A percentile compares a stretch with the other conserved stretches of the same genome.
Conservation (phyloP, 2,113 vertebrate genomes). For the Paramormyrops kingsleyae region DNA sequence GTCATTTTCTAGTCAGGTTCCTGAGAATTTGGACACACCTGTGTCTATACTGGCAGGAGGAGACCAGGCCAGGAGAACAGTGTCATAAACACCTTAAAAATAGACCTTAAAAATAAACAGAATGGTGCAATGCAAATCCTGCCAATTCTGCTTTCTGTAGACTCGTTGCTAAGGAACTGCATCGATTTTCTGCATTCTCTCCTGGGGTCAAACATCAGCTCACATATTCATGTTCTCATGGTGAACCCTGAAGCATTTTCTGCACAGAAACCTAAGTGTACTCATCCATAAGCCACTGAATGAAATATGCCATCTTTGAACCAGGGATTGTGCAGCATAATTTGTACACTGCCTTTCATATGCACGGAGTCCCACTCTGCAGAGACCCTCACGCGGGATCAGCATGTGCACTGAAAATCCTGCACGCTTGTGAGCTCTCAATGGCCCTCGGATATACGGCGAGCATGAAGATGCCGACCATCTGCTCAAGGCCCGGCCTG, state of each 20-base stretch:
- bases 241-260: neutral
- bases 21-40: neutral
- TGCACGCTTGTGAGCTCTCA: neutral
- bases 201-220: neutral
- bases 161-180: neutral
- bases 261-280: neutral
- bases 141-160: neutral
- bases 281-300: neutral
- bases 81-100: neutral
- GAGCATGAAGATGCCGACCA: neutral
- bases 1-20: neutral
- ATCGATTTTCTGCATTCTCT: neutral
- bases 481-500: neutral
- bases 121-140: neutral
- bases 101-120: neutral
- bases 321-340: neutral
- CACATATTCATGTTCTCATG: neutral
- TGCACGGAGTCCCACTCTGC: neutral
- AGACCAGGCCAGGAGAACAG: neutral
- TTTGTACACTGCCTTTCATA: neutral
- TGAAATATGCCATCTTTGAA: neutral
- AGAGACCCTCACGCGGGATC: neutral
- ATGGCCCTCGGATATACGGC: neutral
- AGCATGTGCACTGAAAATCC: neutral
- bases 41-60: neutral